Percentiles rank a stretch among this genome's conserved stretches.
phyloP scores from a whole-genome alignment of 2,797 vertebrate species.

The Oreochromis mossambicus region DNA sequence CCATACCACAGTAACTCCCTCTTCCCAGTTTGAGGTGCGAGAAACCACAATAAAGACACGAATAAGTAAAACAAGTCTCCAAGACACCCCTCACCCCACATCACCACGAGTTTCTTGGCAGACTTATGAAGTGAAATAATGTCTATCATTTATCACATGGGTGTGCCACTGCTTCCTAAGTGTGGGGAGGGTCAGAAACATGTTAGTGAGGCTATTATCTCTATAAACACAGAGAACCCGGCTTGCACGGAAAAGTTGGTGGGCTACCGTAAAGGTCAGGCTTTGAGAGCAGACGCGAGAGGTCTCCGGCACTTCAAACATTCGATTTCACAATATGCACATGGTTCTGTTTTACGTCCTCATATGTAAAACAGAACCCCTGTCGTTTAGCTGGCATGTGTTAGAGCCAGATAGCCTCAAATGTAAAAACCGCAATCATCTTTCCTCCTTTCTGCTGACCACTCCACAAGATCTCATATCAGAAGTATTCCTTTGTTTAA shows the following conservation, averaged over 20 bases:
- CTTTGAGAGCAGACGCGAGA: conserved; percentile 7
- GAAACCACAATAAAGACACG: conserved; percentile 23
- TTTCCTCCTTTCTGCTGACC: not conserved
- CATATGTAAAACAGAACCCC: not conserved
- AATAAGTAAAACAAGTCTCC: not conserved
- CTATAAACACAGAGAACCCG: not conserved
- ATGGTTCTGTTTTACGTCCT: conserved; percentile 16
- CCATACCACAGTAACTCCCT: conserved; percentile 6
- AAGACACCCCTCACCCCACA: not conserved
- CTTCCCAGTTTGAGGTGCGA: conserved; percentile 2
- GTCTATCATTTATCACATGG: conserved; percentile 34
- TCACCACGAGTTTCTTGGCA: not conserved
- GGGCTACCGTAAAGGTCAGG: conserved; percentile 57
- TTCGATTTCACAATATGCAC: not conserved
- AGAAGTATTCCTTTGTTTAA: conserved; percentile 25
- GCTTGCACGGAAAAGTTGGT: conserved; percentile 22
- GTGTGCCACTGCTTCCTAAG: not conserved
- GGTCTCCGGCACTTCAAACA: conserved; percentile 46
- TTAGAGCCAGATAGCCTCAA: conserved; percentile 42
- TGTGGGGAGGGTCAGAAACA: not conserved
- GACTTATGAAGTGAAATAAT: conserved; percentile 46
- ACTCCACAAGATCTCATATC: conserved; percentile 3
- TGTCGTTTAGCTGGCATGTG: conserved; percentile 33
- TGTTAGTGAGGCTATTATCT: conserved; percentile 53
- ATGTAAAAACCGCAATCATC: conserved; percentile 8